A percentile compares a stretch with the other conserved stretches of the same genome.
phyloP scores from a whole-genome alignment of 53 echinoderm and acorn worm species.

The Crossaster papposus region DNA sequence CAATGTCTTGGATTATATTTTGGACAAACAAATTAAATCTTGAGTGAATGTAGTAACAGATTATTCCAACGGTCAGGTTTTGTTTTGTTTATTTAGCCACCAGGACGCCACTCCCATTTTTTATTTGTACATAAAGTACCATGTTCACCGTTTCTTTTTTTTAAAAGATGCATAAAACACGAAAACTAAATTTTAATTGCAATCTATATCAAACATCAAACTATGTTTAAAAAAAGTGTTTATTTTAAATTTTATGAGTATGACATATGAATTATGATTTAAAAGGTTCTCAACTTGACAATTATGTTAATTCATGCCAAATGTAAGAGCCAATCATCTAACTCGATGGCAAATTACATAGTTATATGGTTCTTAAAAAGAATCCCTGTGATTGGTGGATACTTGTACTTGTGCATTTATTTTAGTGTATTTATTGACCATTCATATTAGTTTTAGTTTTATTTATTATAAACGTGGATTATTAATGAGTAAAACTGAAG shows the following conservation, averaged over 20 bases:
- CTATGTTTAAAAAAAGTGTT: background rate
- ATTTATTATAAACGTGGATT: background rate
- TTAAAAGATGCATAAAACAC: background rate
- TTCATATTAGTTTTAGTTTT: background rate
- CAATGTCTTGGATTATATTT: background rate
- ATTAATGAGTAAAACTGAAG: constrained; percentile 8
- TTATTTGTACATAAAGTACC: background rate
- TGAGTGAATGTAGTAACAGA: background rate
- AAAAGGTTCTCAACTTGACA: background rate
- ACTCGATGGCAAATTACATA: background rate
- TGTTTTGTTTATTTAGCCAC: background rate
- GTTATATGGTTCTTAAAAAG: background rate
- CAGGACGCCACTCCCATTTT: background rate
- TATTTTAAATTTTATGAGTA: background rate
- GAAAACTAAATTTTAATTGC: background rate
- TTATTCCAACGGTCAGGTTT: background rate
- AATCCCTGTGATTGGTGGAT: background rate
- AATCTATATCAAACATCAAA: background rate
- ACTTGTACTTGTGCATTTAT: background rate
- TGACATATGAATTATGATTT: background rate
- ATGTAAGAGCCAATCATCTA: background rate
- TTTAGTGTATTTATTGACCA: constrained; percentile 18
- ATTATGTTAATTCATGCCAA: background rate
- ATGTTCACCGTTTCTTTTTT: background rate
- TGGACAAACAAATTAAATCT: background rate